phyloP scores from a whole-genome alignment of 2,113 vertebrate genomes.

The Paraplagusia blochii region DNA sequence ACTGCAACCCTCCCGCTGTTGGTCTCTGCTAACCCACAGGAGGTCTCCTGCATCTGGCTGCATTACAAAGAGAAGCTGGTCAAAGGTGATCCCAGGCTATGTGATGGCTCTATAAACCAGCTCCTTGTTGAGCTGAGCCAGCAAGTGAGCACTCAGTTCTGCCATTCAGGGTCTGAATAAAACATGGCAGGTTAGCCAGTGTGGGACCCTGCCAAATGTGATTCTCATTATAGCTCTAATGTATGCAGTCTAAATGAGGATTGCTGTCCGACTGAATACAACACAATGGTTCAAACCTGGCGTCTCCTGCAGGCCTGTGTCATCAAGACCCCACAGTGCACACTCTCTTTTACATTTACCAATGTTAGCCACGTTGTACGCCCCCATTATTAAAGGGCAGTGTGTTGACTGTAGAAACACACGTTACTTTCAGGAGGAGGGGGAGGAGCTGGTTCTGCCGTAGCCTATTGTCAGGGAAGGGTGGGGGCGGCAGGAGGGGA shows the following conservation, averaged over 20 bases:
- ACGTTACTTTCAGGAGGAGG: conserved; percentile 29
- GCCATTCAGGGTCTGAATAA: conserved; percentile 75
- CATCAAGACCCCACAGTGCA: conserved; percentile 43
- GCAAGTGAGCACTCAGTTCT: conserved; percentile 70
- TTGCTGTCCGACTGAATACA: conserved; percentile 72
- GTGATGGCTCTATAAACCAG: conserved; percentile 68
- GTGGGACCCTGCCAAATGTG: conserved; percentile 75
- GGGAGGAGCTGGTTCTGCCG: conserved; percentile 39
- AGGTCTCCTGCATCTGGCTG: conserved; percentile 74
- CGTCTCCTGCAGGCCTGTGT: conserved; percentile 56
- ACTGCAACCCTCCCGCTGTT: conserved; percentile 64
- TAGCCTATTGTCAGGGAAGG: conserved; percentile 54
- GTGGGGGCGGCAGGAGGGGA: no score
- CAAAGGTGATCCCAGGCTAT: conserved; percentile 70
- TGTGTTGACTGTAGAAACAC: conserved; percentile 29
- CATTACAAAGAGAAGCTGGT: conserved; percentile 61
- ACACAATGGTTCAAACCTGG: conserved; percentile 63
- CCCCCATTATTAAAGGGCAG: conserved; percentile 25
- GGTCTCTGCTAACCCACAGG: conserved; percentile 75
- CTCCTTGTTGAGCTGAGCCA: conserved; percentile 70
- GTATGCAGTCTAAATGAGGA: conserved; percentile 77
- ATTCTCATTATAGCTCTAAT: conserved; percentile 75
- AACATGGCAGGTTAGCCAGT: conserved; percentile 72
- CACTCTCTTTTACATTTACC: conserved; percentile 38
- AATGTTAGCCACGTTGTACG: conserved; percentile 29